phyloP scores from a whole-genome alignment of 2,888 invertebrate genomes.

The Chironomus riparius region DNA sequence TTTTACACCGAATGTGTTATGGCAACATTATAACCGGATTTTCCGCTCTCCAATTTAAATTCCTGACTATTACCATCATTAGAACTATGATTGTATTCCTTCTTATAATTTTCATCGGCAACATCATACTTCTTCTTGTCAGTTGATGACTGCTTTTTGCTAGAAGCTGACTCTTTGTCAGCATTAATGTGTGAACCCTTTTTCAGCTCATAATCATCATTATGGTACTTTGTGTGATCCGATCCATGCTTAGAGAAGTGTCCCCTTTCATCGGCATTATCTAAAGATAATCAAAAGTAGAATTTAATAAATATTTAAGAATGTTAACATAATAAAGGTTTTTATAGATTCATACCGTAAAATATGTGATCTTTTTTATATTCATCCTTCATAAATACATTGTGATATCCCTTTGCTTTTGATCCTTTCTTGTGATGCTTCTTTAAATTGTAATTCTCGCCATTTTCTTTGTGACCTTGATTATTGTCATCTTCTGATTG shows the following conservation, averaged over 20 bases:
- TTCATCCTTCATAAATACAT: constrained; percentile 41
- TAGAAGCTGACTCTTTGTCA: constrained; percentile 35
- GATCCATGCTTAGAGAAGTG: constrained; percentile 38
- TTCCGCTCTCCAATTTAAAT: background rate
- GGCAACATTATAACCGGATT: background rate
- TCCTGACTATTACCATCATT: background rate
- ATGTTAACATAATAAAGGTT: background rate
- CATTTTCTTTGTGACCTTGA: constrained; percentile 38
- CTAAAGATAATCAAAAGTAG: constrained; percentile 28
- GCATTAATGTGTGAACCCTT: constrained; percentile 36
- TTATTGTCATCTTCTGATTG: constrained; percentile 39
- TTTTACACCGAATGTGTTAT: no score
- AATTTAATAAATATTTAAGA: background rate
- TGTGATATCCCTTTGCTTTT: constrained; percentile 39
- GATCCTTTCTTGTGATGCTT: constrained; percentile 35
- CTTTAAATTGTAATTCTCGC: constrained; percentile 33
- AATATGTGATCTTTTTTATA: constrained; percentile 41
- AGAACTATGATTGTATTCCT: constrained; percentile 33
- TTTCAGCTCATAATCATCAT: constrained; percentile 35
- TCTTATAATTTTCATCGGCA: constrained; percentile 36
- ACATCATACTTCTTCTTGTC: constrained; percentile 36
- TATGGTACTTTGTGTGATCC: constrained; percentile 36
- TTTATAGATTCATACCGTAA: constrained; percentile 31
- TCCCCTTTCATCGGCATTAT: constrained; percentile 38
- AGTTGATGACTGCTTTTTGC: constrained; percentile 37